Conservation (phyloP, 1,140 invertebrate species). For the Zaprionus taronus region DNA sequence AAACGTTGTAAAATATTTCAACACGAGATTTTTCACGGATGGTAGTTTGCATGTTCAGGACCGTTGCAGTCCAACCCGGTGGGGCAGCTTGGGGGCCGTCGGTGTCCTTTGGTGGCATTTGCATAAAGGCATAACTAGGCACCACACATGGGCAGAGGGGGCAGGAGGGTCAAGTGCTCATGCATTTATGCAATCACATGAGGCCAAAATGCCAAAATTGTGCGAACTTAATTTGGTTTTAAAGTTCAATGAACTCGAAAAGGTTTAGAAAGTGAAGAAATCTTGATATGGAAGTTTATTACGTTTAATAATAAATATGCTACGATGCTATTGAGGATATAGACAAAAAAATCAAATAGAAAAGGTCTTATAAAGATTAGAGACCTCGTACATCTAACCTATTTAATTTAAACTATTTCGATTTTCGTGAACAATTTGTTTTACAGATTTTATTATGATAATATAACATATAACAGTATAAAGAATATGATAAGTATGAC, state of each 20-base stretch:
- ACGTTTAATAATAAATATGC: too few relatives aligned
- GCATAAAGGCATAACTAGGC: slow-evolving; percentile 70
- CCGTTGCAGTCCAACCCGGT: slow-evolving; percentile 50
- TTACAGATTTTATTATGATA: too few relatives aligned
- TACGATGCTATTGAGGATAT: too few relatives aligned
- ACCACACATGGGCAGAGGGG: slow-evolving; percentile 4
- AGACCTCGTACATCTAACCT: too few relatives aligned
- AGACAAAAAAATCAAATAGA: too few relatives aligned
- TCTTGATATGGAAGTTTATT: not conserved
- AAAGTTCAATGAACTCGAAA: slow-evolving; percentile 24
- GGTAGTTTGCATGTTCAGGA: slow-evolving; percentile 80
- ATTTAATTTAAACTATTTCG: too few relatives aligned
- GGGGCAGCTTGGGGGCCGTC: not conserved
- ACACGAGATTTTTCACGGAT: slow-evolving; percentile 81
- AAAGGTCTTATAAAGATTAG: too few relatives aligned
- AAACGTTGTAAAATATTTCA: slow-evolving; percentile 82
- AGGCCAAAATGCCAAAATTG: slow-evolving; percentile 16
- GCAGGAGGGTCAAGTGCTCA: slow-evolving; percentile 13
- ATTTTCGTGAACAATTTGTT: too few relatives aligned
- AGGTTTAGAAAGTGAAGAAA: not conserved
- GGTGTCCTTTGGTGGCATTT: slow-evolving; percentile 39
- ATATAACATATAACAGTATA: too few relatives aligned
- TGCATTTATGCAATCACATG: slow-evolving; percentile 47
- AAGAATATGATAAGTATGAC: too few relatives aligned
- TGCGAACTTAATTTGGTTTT: slow-evolving; percentile 33